Percentiles rank a stretch among this genome's conserved stretches.
Evolutionary conservation across 2,888 invertebrate species (phyloP).

Genomic region (Polylopha cassiicola): DNA sequence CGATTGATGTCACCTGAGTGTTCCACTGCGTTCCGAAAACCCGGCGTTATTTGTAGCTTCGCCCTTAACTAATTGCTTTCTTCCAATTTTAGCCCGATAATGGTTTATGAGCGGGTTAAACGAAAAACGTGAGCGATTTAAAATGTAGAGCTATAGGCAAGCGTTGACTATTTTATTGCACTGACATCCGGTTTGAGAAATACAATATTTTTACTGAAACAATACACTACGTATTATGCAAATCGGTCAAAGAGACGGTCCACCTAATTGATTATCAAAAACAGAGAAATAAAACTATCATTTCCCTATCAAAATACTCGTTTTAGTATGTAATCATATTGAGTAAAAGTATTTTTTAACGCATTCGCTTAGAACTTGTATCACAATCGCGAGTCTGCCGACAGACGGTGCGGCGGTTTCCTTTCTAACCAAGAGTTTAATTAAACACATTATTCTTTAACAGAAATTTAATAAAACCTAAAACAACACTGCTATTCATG

Average conservation of each 20-base stretch:
- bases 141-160: no score
- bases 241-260: no score
- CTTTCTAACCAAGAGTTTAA: constrained; percentile 10
- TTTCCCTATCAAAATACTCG: no score
- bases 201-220: no score
- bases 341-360: no score
- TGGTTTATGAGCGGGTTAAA: constrained; percentile 33
- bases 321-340: no score
- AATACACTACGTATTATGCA: no score
- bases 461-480: constrained; percentile 10
- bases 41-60: constrained; percentile 37
- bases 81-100: constrained; percentile 66
- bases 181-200: no score
- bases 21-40: background rate
- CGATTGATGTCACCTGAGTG: constrained; percentile 10
- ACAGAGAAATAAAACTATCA: no score
- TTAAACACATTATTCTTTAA: constrained; percentile 14
- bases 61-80: constrained; percentile 66
- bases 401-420: constrained; percentile 7
- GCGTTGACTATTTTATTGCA: no score
- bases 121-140: constrained; percentile 5
- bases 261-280: no score
- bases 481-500: constrained; percentile 1
- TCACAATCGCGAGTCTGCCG: background rate
- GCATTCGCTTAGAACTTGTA: background rate